Percentiles rank a stretch among this genome's conserved stretches.
Evolutionary conservation across 2,797 vertebrate species (phyloP).

Genomic region (Fringilla coelebs): DNA sequence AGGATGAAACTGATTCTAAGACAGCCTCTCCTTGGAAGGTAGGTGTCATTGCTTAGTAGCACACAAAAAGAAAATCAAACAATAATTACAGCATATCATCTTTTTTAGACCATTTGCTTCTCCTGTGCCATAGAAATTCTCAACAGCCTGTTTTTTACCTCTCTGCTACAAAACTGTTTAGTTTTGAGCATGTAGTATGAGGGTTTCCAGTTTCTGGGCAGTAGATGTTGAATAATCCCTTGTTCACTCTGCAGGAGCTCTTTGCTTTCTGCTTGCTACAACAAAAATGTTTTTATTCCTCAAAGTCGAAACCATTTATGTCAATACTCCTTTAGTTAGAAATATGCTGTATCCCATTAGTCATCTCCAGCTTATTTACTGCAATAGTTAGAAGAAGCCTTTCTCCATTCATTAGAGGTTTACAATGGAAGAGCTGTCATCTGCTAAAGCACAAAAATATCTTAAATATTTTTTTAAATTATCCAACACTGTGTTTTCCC

Average conservation of each 20-base stretch:
- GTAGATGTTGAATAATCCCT: background rate
- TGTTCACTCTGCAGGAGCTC: background rate
- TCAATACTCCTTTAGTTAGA: background rate
- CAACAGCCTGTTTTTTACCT: background rate
- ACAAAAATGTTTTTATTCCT: background rate
- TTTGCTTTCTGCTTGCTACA: background rate
- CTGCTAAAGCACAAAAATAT: background rate
- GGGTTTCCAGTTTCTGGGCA: background rate
- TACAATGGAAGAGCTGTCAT: background rate
- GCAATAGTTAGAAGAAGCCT: background rate
- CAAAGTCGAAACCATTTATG: background rate
- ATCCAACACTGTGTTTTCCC: background rate
- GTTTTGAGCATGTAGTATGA: background rate
- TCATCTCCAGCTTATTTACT: background rate
- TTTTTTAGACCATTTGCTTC: background rate
- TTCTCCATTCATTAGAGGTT: background rate
- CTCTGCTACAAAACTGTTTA: background rate
- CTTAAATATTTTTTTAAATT: background rate
- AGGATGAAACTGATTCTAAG: conserved; percentile 95
- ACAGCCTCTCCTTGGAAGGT: conserved; percentile 98
- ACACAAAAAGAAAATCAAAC: background rate
- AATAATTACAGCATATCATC: background rate
- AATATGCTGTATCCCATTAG: background rate
- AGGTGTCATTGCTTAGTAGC: conserved; percentile 7
- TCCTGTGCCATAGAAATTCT: background rate